Evolutionary conservation across 2,113 vertebrate genomes (phyloP).

Genomic region (Thamnaconus septentrionalis): DNA sequence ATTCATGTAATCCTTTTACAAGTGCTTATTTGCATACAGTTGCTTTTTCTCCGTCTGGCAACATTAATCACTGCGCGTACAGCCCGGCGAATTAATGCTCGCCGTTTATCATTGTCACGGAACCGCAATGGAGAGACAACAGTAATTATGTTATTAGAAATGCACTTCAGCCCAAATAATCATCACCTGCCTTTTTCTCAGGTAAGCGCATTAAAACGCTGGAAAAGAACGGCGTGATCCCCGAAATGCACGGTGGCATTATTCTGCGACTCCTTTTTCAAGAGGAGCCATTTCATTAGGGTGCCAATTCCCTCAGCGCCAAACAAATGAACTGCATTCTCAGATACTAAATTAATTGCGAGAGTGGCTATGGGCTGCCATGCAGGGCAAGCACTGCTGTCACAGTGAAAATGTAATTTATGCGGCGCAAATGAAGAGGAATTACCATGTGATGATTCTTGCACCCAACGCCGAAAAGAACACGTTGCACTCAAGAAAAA

Average conservation of each 20-base stretch:
- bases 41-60: conserved; percentile 10
- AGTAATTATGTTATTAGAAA: conserved; percentile 15
- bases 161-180: conserved; percentile 20
- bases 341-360: conserved; percentile 65
- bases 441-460: conserved; percentile 64
- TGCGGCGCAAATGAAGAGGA: conserved; percentile 69
- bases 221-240: conserved; percentile 4
- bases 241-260: neutral
- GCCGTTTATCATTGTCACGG: conserved; percentile 28
- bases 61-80: conserved; percentile 35
- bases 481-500: conserved; percentile 12
- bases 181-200: conserved; percentile 28
- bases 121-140: conserved; percentile 24
- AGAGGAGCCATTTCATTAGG: conserved; percentile 55
- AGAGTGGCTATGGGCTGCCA: conserved; percentile 44
- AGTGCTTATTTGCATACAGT: conserved; percentile 48
- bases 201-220: conserved; percentile 19
- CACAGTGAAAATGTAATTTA: conserved; percentile 69
- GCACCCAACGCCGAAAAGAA: conserved; percentile 43
- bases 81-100: conserved; percentile 15
- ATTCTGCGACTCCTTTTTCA: conserved; percentile 20
- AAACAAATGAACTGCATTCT: conserved; percentile 58
- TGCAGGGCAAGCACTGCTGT: conserved; percentile 51
- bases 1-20: conserved; percentile 52
- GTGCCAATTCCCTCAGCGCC: conserved; percentile 53